Conservation (phyloP, 2,888 invertebrate species). For the Epinotia brunnichana region DNA sequence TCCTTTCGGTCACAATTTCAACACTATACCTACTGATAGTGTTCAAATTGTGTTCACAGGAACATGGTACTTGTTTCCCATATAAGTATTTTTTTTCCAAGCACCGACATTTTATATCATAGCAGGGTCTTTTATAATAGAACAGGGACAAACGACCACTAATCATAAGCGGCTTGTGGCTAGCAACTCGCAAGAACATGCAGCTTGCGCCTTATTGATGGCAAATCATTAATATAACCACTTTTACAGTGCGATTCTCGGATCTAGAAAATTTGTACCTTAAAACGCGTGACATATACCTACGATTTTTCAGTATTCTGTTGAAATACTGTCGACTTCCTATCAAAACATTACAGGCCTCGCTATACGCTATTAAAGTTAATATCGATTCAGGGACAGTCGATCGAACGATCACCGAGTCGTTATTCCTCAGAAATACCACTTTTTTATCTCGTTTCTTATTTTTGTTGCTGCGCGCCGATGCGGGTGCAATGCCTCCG, state of each 20-base stretch:
- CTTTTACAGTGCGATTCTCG: constrained; percentile 17
- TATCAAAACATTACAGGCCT: constrained; percentile 2
- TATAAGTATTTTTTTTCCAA: neutral
- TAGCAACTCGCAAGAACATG: constrained; percentile 4
- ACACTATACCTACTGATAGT: no score
- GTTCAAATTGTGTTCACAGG: no score
- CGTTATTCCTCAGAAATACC: constrained; percentile 74
- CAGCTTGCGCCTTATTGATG: constrained; percentile 21
- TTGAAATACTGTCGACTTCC: constrained; percentile 2
- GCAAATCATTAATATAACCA: neutral
- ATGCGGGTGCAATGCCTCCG: constrained; percentile 76
- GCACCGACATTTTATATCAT: constrained; percentile 2
- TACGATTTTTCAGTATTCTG: neutral
- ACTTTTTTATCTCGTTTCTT: constrained; percentile 68
- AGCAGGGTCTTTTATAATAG: neutral
- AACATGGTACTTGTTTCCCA: neutral
- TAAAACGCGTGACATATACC: neutral
- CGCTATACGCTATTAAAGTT: constrained; percentile 37
- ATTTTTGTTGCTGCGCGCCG: constrained; percentile 64
- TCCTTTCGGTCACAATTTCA: neutral
- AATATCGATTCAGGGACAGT: constrained; percentile 49
- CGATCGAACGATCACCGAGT: constrained; percentile 70
- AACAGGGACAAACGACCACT: constrained; percentile 18
- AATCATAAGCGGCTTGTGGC: constrained; percentile 17
- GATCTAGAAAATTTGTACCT: neutral